phyloP scores from a whole-genome alignment of 2,797 vertebrate species.

The Mormyrus hasselquistii region DNA sequence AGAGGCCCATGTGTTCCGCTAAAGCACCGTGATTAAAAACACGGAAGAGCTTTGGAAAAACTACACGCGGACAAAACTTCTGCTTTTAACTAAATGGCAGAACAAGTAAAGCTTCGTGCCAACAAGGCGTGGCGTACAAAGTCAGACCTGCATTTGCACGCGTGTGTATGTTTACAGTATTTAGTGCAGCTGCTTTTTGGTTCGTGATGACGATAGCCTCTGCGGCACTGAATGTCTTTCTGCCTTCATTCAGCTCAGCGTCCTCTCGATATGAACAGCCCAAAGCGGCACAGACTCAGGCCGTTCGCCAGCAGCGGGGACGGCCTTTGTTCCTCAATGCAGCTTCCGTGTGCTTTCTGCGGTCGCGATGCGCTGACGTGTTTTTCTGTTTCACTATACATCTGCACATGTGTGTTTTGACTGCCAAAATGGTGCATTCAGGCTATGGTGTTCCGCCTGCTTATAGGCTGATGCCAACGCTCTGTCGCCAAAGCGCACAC shows the following conservation, averaged over 20 bases:
- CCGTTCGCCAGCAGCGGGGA: background rate
- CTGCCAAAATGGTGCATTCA: background rate
- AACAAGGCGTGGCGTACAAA: background rate
- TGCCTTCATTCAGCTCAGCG: background rate
- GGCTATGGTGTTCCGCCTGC: background rate
- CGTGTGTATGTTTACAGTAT: background rate
- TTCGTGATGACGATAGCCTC: background rate
- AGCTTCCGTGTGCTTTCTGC: constrained; percentile 1
- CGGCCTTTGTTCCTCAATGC: background rate
- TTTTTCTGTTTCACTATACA: background rate
- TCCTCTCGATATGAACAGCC: background rate
- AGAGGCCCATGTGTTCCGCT: background rate
- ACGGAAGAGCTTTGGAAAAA: background rate
- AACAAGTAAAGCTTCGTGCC: background rate
- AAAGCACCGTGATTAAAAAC: constrained; percentile 10
- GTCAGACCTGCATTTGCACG: background rate
- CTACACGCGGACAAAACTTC: background rate
- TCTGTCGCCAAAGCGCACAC: background rate
- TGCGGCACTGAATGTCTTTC: background rate
- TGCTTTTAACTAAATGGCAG: background rate
- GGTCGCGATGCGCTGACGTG: background rate
- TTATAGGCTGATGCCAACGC: background rate
- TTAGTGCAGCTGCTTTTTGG: background rate
- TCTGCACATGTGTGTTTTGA: background rate
- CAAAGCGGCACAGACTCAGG: background rate